Evolutionary conservation across 2,888 invertebrate species (phyloP).

Genomic region (Serripes groenlandicus): DNA sequence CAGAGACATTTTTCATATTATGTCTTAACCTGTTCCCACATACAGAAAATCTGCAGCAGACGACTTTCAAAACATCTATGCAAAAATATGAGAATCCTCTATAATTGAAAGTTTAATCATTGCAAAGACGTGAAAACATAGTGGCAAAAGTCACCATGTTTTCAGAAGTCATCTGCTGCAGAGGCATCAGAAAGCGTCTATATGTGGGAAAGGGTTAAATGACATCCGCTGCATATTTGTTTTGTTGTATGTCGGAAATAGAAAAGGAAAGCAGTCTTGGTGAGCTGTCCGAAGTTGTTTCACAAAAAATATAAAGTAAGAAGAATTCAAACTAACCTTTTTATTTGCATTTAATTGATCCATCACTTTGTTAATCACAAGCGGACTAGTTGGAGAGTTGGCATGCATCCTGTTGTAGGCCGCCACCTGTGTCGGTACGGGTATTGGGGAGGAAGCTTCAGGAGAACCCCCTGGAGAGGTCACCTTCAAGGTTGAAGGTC

Average conservation of each 20-base stretch:
- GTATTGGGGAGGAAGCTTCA: constrained; percentile 90
- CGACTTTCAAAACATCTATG: no score
- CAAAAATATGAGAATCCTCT: no score
- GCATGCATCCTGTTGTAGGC: constrained; percentile 87
- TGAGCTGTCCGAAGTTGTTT: no score
- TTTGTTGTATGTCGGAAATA: no score
- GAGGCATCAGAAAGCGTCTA: not conserved
- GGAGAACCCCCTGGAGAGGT: constrained; percentile 62
- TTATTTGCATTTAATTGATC: constrained; percentile 23
- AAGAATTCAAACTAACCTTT: constrained; percentile 12
- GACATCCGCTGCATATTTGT: not conserved
- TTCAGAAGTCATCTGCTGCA: not conserved
- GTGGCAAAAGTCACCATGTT: not conserved
- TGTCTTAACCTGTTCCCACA: no score
- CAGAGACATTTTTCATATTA: no score
- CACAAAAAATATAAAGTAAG: no score
- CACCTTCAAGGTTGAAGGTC: constrained; percentile 77
- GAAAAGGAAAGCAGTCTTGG: no score
- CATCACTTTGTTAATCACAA: constrained; percentile 14
- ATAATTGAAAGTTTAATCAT: no score
- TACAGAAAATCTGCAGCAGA: no score
- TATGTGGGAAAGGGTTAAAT: not conserved
- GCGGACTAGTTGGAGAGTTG: constrained; percentile 72
- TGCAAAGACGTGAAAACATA: not conserved
- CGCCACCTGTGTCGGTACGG: constrained; percentile 91